Base-by-base conservation (phyloP, 1,140 invertebrate genomes). In the Ruditapes philippinarum region DNA sequence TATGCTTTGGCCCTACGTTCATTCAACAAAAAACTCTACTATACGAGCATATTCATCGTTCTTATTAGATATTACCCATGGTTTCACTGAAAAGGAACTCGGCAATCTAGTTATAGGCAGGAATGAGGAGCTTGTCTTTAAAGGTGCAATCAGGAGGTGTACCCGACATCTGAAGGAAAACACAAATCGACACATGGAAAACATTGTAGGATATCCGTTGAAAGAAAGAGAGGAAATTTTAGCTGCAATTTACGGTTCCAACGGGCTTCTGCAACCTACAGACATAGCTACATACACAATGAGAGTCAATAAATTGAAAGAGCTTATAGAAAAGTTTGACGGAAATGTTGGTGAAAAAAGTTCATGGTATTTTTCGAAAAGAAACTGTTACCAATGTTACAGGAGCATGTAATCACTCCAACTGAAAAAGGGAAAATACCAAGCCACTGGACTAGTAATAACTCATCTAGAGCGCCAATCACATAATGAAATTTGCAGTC, bases 391-490 rank as follows among this genome's bases (percentile, higher is more conserved):
- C 68, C 68, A 40, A 19, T 73, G 2, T 22, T 40, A 2, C 4
- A 73, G 40, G 28, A n/a, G 7, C 68, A 40, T 42, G 68, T 73
- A 2, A 40, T 73, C 1, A 14, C 25, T 12, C 40, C 73, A 45
- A 22, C 31, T 2, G 51, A 45, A 76, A 28, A 31, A 28, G 40
- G 42, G 17, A 45, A 83, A n/a, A 17, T 65, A 12, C 49, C 45
- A 31, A 12, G 28, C 25, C 0, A 7, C 14, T 86, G 84, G 84
- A 86, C 84, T 22, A 74, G 78, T 38, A 86, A 86, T 54, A 86
- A 88, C 51, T 86, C n/a, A n/a, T 12, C 60, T 57, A 88, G 33
- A 88, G 74, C 40, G 85, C 74, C 19, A 88, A 88, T 33, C 85
- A 88, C 68, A n/a, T 79, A 7, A 28, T 79, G 28, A 88, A 79